These are phyloP conservation scores for Eulithis prunata DNA, from an alignment of 2,888 invertebrate species.

Conservation along the genomic window DNA sequence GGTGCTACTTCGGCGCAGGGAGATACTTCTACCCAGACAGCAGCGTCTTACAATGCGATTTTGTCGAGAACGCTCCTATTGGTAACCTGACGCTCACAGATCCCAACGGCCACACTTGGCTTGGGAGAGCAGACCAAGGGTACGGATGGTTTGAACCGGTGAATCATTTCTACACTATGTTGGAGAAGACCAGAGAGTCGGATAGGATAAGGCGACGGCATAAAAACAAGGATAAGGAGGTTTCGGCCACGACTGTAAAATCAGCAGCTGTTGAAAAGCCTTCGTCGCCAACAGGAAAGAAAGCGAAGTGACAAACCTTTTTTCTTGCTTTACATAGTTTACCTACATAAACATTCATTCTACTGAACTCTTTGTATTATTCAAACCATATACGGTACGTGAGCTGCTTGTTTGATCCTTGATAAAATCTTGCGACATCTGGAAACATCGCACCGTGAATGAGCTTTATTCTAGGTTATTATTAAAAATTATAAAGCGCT, in stretches of 20 bases:
- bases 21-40: slow-evolving; percentile 81
- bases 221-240: slow-evolving; percentile 1
- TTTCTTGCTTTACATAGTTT: too few relatives aligned
- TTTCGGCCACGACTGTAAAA: neutral
- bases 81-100: slow-evolving; percentile 75
- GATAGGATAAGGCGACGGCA: slow-evolving; percentile 38
- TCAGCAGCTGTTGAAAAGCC: neutral
- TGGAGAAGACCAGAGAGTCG: slow-evolving; percentile 55
- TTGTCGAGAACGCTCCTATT: slow-evolving; percentile 79
- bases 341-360: too few relatives aligned
- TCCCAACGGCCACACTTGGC: slow-evolving; percentile 81
- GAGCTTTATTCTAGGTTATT: too few relatives aligned
- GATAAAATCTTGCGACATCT: too few relatives aligned
- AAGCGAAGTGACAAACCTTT: neutral
- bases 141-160: slow-evolving; percentile 71
- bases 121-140: slow-evolving; percentile 71
- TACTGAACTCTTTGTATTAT: too few relatives aligned
- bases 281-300: neutral
- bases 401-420: too few relatives aligned
- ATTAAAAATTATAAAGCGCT: too few relatives aligned
- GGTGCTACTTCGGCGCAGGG: slow-evolving; percentile 76
- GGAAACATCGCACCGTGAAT: too few relatives aligned
- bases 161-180: slow-evolving; percentile 71
- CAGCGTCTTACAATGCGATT: slow-evolving; percentile 73
- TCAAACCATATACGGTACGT: too few relatives aligned